Evolutionary conservation across 2,113 vertebrate genomes (phyloP), one percentile per base, ranked within the genome.

Genomic region (Rhabdornis inornatus): DNA sequence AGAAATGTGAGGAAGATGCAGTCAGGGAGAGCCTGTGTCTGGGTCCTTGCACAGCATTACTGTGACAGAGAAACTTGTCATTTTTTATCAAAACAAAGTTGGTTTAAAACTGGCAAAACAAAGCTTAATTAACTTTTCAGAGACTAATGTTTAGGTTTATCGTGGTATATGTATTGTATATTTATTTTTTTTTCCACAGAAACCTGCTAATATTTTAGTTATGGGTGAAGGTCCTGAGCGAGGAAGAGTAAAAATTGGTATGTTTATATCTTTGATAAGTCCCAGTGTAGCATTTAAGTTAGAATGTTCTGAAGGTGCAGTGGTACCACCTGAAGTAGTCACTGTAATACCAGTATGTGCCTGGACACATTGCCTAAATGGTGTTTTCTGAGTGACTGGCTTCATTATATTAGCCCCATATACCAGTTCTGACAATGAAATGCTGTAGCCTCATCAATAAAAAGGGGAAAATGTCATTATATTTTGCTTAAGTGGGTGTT

Each of bases 181-280:
- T 97, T 97, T 98, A 97, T 98, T 98, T 98, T 98, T 96, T 97
- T 97, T 97, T 97, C 96, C 97, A 97, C 98, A 99, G 99, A 99
- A 99, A 99, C 99, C 99, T 98, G 99, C 99, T 95, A 99, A 99
- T 98, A 99, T 99, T 98, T 99, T 99, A 98, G 99, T 99, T 98
- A 99, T 99, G 99, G 99, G 99, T 97, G 99, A 99, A 98, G 99
- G 99, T 97, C 99, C 99, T 95, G 99, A 99, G 97, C 99, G 99
- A 98, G 99, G 99, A 96, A 98, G 99, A 98, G 99, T 99, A 98
- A 99, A 99, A 98, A 99, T 99, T 97, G 99, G 99, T 99, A 99
- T 94, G 98, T 98, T 96, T 98, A 90, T 89, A 97, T 97, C 96
- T 97, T 97, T 97, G 95, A 96, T 97, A 98, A 98, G 97, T 98